Base-by-base conservation (phyloP, 2,888 invertebrate species). In the Drosophila setosimentum region DNA sequence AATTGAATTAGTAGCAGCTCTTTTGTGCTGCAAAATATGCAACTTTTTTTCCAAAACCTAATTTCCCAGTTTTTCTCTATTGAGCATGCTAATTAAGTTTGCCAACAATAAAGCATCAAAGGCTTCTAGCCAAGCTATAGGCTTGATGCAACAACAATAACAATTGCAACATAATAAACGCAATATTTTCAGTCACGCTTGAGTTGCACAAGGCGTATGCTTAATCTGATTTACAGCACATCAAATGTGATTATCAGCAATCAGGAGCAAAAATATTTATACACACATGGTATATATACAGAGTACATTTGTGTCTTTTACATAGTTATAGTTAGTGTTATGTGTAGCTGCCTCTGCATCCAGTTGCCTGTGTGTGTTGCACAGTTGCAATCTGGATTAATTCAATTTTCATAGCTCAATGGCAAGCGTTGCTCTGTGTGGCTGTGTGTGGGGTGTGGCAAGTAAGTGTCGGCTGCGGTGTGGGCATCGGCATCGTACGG, bases 171-270 rank as follows among this genome's bases (percentile, higher is more conserved):
- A 60, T 53, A 37, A 80, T 67, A 67, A 66, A 70, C 48, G 40
- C 51, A 57, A 69, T 70, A 76, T 76, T 86, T 80, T 77, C 73
- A 72, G 59, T 67, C 64, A 27, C 42, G 64, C 60, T 67, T 75
- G 48, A 29, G 66, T 59, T 51, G 54, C 54, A 76, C 64, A 54
- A 63, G 67, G 78, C 90, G 82, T 84, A 87, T 78, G 73, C 73
- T 73, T 87, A 87, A 87, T 90, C 69, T 87, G 74, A 87, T 87
- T 90, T 84, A 73, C 73, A 76, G 79, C 75, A 71, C 68, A 86
- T 87, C 68, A 78, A 86, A 74, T 81, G 74, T 86, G 78, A 87
- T 90, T 87, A 89, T 76, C 51, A 66, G 18, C 21, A 62, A 35
- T 13, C 32, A 60, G 40, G 2, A 29, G 48, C 24, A 49, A 18